Percentiles rank a stretch among this genome's conserved stretches.
phyloP scores from a whole-genome alignment of 2,113 vertebrate species.

The Dolichotis patagonum region DNA sequence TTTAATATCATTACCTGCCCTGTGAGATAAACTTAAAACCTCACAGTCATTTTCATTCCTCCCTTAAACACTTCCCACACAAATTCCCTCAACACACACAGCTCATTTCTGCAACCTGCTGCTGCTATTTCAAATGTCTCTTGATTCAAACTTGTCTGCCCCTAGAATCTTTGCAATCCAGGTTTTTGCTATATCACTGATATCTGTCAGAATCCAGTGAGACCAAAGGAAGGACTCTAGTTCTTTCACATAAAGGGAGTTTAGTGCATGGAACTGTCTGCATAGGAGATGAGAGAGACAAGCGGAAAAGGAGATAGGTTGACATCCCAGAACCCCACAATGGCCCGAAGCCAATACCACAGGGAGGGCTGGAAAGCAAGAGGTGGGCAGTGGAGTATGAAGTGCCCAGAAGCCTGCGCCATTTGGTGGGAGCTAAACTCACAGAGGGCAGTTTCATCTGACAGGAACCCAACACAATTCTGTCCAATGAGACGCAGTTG shows the following conservation, averaged over 20 bases:
- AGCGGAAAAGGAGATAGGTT: neutral
- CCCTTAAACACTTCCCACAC: neutral
- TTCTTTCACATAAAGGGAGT: constrained; percentile 13
- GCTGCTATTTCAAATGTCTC: too few relatives aligned
- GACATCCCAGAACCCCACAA: neutral
- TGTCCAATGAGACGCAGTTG: neutral
- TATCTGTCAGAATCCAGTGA: neutral
- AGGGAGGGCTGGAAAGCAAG: neutral
- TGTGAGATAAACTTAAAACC: neutral
- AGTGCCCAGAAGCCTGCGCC: neutral
- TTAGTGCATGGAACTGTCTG: neutral
- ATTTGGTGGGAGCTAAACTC: neutral
- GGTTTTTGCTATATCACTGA: neutral
- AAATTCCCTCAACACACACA: neutral
- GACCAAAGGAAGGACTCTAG: neutral
- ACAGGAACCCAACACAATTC: neutral
- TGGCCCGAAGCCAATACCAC: neutral
- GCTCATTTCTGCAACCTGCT: neutral
- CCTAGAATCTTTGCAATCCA: neutral
- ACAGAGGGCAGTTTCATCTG: neutral
- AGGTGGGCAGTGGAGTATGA: neutral
- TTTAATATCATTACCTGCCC: neutral
- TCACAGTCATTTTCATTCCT: neutral
- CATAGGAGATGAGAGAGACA: neutral
- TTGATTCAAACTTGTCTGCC: neutral